phyloP scores from a whole-genome alignment of 2,888 invertebrate species.

The Heliconius hortense region DNA sequence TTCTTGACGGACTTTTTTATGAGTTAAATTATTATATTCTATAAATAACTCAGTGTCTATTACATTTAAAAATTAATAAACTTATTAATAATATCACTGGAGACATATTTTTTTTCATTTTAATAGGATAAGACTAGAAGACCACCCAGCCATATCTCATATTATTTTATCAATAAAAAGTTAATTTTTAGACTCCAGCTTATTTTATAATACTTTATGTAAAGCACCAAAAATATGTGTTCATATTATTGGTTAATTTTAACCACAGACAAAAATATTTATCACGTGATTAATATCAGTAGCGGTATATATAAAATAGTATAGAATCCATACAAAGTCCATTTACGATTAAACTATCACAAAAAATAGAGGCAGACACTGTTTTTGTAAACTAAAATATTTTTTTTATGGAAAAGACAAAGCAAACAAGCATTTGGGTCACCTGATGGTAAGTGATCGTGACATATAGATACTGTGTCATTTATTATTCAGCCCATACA shows the following conservation, averaged over 20 bases:
- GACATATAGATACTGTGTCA: no score
- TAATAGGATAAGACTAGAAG: slow-evolving; percentile 10
- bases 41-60: slow-evolving; percentile 1
- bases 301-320: slow-evolving; percentile 1
- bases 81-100: slow-evolving; percentile 17
- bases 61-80: neutral
- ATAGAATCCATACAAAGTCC: neutral
- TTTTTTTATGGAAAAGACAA: no score
- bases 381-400: neutral
- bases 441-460: no score
- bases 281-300: slow-evolving; percentile 1
- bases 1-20: neutral
- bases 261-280: neutral
- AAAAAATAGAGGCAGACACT: neutral
- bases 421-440: no score
- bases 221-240: neutral
- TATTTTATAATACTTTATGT: neutral
- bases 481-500: neutral
- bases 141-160: slow-evolving; percentile 3
- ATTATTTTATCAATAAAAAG: neutral
- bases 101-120: neutral
- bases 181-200: neutral
- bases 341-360: neutral
- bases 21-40: neutral
- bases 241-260: neutral